Conservation (phyloP, 2,888 invertebrate species). For the Gryllus longicercus region DNA sequence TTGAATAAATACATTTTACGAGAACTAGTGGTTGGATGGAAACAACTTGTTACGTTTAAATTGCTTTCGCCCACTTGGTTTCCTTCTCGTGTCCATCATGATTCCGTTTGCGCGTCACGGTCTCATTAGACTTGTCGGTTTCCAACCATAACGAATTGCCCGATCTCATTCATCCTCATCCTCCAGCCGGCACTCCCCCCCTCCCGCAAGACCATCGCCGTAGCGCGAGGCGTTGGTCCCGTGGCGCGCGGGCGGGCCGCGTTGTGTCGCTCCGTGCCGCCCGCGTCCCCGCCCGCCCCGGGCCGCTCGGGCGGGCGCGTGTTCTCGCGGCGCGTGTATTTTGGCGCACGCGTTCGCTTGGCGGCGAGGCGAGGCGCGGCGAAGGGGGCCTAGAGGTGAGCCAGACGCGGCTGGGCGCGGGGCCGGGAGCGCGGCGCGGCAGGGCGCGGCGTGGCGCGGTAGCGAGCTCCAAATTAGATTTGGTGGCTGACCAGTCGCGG, state of each 20-base stretch:
- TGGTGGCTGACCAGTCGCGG: not conserved
- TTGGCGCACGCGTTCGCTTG: not conserved
- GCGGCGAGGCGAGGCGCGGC: not conserved
- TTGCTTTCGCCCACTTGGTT: no score
- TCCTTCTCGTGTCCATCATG: no score
- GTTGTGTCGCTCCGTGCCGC: not conserved
- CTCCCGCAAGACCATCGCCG: not conserved
- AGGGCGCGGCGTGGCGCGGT: not conserved
- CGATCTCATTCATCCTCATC: no score
- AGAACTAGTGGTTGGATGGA: no score
- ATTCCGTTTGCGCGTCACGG: no score
- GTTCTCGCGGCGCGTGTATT: constrained; percentile 1
- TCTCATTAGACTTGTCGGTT: no score
- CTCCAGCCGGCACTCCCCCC: no score
- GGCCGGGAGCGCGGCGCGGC: not conserved
- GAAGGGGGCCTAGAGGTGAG: not conserved
- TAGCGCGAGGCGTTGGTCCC: not conserved
- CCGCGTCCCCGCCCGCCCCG: not conserved
- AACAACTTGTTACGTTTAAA: no score
- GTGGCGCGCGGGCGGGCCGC: not conserved
- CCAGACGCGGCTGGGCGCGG: not conserved
- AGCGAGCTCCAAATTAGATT: not conserved
- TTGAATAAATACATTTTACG: no score
- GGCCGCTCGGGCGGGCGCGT: not conserved
- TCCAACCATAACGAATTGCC: no score